A percentile compares a stretch with the other conserved stretches of the same genome.
Evolutionary conservation across 2,113 vertebrate genomes (phyloP).

Genomic region (Zosterops pallidus): DNA sequence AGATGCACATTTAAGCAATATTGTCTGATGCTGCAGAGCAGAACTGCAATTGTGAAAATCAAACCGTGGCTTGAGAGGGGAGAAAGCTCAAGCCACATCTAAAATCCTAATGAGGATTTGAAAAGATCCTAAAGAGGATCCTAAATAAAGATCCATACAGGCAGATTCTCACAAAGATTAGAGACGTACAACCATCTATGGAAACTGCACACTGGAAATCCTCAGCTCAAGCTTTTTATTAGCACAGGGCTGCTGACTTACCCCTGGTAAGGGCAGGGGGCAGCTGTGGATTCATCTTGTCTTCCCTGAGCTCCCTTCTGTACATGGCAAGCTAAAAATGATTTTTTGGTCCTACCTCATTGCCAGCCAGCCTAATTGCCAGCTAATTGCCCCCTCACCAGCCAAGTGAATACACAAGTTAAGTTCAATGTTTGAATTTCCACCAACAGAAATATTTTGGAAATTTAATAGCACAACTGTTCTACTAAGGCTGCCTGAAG

Average conservation of each 20-base stretch:
- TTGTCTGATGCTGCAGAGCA: background rate
- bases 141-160: background rate
- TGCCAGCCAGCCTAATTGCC: background rate
- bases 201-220: background rate
- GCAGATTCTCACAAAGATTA: background rate
- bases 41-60: background rate
- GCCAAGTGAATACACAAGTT: background rate
- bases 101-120: background rate
- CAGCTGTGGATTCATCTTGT: background rate
- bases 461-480: background rate
- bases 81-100: background rate
- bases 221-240: background rate
- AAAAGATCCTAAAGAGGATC: background rate
- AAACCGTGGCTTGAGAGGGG: background rate
- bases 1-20: background rate
- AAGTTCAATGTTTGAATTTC: background rate
- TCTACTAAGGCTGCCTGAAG: background rate
- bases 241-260: background rate
- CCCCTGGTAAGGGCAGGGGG: background rate
- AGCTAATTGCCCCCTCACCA: background rate
- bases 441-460: background rate
- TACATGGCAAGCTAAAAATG: background rate
- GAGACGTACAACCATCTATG: rapidly evolving
- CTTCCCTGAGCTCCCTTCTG: background rate
- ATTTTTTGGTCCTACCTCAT: background rate